Evolutionary conservation across 2,888 invertebrate genomes (phyloP).

Genomic region (Leptogaster cylindrica): DNA sequence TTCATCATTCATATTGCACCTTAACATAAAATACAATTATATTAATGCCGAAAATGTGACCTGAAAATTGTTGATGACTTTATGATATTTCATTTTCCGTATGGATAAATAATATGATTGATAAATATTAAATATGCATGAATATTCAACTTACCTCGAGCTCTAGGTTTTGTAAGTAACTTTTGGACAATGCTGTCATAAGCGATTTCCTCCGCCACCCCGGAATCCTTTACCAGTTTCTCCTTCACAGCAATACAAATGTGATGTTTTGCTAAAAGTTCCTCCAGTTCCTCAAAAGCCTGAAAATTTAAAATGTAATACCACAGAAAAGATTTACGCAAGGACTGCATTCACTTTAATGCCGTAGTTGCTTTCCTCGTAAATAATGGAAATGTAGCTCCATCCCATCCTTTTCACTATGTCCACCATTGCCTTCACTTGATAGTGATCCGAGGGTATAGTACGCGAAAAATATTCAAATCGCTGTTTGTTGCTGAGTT

Average conservation of each 20-base stretch:
- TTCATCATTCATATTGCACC: too few relatives aligned
- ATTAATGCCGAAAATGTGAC: too few relatives aligned
- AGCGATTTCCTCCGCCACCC: slow-evolving; percentile 85
- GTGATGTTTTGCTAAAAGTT: slow-evolving; percentile 77
- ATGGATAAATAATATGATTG: too few relatives aligned
- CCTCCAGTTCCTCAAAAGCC: slow-evolving; percentile 94
- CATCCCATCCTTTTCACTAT: slow-evolving; percentile 85
- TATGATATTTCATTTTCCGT: too few relatives aligned
- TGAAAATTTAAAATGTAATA: slow-evolving; percentile 57
- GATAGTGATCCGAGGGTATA: slow-evolving; percentile 93
- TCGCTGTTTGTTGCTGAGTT: slow-evolving; percentile 90
- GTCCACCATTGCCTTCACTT: slow-evolving; percentile 94
- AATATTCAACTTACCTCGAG: slow-evolving; percentile 82
- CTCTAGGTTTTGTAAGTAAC: slow-evolving; percentile 83
- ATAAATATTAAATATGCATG: too few relatives aligned
- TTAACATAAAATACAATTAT: too few relatives aligned
- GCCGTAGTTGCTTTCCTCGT: slow-evolving; percentile 95
- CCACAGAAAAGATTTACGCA: too few relatives aligned
- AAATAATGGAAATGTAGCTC: slow-evolving; percentile 95
- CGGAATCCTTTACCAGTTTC: slow-evolving; percentile 93
- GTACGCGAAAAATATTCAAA: slow-evolving; percentile 95
- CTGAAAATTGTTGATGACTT: too few relatives aligned
- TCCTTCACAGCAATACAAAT: slow-evolving; percentile 96
- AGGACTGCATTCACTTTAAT: too few relatives aligned
- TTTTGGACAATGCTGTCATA: slow-evolving; percentile 89